These are phyloP conservation scores for Liparis tanakae DNA, from an alignment of 2,797 vertebrate species.

Conservation along the genomic window DNA sequence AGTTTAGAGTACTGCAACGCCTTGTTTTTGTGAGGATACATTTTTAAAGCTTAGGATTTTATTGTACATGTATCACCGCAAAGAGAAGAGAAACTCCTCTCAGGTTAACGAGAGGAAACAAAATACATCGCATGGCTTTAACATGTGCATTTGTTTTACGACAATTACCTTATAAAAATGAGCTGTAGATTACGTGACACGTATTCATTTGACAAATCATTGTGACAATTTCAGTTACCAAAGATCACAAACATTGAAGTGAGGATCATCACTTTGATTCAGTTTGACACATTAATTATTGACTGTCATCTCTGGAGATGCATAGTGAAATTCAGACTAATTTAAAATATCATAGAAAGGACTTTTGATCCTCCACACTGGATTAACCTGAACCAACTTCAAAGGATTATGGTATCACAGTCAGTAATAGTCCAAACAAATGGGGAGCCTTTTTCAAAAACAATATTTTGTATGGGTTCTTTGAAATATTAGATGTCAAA, in stretches of 20 bases:
- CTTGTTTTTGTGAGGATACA: constrained; percentile 29
- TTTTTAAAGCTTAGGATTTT: constrained; percentile 43
- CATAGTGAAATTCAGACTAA: constrained; percentile 54
- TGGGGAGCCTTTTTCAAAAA: constrained; percentile 24
- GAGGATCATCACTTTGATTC: constrained; percentile 55
- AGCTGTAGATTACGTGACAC: constrained; percentile 27
- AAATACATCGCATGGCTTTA: neutral
- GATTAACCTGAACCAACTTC: constrained; percentile 70
- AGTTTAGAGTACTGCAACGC: constrained; percentile 19
- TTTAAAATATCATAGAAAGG: constrained; percentile 51
- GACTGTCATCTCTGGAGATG: constrained; percentile 43
- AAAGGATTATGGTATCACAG: constrained; percentile 44
- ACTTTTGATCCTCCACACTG: constrained; percentile 58
- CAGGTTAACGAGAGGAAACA: neutral
- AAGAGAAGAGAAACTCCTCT: constrained; percentile 24
- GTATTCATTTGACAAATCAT: constrained; percentile 28
- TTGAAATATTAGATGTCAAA: constrained; percentile 48
- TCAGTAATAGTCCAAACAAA: constrained; percentile 46
- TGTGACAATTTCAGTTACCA: constrained; percentile 34
- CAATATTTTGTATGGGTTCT: constrained; percentile 17
- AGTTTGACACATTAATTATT: constrained; percentile 61
- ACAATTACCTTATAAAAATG: constrained; percentile 1
- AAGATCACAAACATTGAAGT: constrained; percentile 46
- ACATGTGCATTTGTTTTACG: neutral
- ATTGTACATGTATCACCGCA: constrained; percentile 47